A percentile compares a stretch with the other conserved stretches of the same genome.
Evolutionary conservation across 2,113 vertebrate genomes (phyloP).

Genomic region (Tiliqua scincoides): DNA sequence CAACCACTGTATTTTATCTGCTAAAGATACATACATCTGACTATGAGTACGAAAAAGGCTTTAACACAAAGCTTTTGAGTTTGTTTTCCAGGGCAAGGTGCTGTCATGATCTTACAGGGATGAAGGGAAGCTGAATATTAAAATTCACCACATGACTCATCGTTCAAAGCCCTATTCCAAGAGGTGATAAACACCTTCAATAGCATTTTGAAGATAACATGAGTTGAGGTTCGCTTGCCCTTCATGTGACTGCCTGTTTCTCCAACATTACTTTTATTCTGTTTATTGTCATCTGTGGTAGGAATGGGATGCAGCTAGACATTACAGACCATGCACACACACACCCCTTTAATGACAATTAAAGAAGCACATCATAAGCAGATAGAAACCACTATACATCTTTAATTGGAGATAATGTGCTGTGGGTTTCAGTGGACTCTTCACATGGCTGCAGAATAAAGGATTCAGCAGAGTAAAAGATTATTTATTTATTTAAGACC

Average conservation of each 20-base stretch:
- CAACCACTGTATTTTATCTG: not conserved
- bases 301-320: not conserved
- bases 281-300: conserved; percentile 17
- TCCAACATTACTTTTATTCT: conserved; percentile 43
- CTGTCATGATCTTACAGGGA: conserved; percentile 22
- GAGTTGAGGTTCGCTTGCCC: conserved; percentile 15
- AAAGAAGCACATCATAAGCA: not conserved
- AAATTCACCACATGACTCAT: conserved; percentile 48
- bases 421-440: not conserved
- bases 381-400: not conserved
- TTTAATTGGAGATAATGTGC: not conserved
- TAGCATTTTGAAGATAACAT: conserved; percentile 38
- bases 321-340: not conserved
- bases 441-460: not conserved
- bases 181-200: conserved; percentile 22
- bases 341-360: conserved; percentile 6
- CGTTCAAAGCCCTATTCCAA: conserved; percentile 29
- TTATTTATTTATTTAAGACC: not conserved
- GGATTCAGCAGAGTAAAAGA: not conserved
- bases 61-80: conserved; percentile 25
- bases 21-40: not conserved
- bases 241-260: conserved; percentile 25
- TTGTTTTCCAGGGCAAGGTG: conserved; percentile 3
- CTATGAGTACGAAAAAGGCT: conserved; percentile 26
- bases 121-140: conserved; percentile 18